phyloP scores from a whole-genome alignment of 2,113 vertebrate genomes.

The Nannobrachium achirus region DNA sequence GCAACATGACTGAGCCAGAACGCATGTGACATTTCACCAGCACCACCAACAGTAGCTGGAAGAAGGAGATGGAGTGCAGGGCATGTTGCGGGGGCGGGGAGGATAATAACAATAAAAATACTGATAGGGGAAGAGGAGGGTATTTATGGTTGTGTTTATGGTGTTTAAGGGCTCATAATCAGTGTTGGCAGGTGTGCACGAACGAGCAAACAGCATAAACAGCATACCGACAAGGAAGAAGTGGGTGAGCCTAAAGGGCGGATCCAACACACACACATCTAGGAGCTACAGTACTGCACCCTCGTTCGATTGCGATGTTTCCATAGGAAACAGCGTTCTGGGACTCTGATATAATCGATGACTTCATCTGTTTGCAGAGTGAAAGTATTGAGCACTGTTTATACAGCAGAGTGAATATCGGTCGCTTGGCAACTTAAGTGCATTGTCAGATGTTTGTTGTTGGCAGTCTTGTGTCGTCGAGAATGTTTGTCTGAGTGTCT shows the following conservation, averaged over 20 bases:
- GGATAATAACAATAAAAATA: slow-evolving; percentile 35
- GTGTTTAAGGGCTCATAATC: slow-evolving; percentile 40
- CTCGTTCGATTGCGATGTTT: slow-evolving; percentile 22
- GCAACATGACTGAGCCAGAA: slow-evolving; percentile 74
- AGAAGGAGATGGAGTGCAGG: slow-evolving; percentile 71
- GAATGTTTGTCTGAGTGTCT: neutral
- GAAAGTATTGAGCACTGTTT: slow-evolving; percentile 8
- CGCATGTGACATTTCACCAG: slow-evolving; percentile 58
- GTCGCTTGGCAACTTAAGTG: slow-evolving; percentile 15
- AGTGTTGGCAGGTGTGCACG: slow-evolving; percentile 48
- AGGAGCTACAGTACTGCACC: slow-evolving; percentile 16
- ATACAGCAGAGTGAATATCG: slow-evolving; percentile 39
- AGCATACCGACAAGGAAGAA: slow-evolving; percentile 49
- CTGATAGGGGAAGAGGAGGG: slow-evolving; percentile 56
- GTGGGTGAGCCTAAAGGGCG: slow-evolving; percentile 43
- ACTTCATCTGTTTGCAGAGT: slow-evolving; percentile 46
- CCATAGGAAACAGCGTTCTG: neutral
- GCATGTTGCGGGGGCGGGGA: slow-evolving; percentile 69
- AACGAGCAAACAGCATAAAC: slow-evolving; percentile 52
- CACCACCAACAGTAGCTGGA: slow-evolving; percentile 73
- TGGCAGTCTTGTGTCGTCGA: slow-evolving; percentile 14
- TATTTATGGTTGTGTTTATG: slow-evolving; percentile 66
- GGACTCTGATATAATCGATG: slow-evolving; percentile 22
- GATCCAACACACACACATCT: slow-evolving; percentile 40
- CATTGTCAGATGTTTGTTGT: neutral